A percentile compares a stretch with the other conserved stretches of the same genome.
These are phyloP conservation scores for Microctonus hyperodae DNA, from an alignment of 2,888 invertebrate species.

Conservation along the genomic window DNA sequence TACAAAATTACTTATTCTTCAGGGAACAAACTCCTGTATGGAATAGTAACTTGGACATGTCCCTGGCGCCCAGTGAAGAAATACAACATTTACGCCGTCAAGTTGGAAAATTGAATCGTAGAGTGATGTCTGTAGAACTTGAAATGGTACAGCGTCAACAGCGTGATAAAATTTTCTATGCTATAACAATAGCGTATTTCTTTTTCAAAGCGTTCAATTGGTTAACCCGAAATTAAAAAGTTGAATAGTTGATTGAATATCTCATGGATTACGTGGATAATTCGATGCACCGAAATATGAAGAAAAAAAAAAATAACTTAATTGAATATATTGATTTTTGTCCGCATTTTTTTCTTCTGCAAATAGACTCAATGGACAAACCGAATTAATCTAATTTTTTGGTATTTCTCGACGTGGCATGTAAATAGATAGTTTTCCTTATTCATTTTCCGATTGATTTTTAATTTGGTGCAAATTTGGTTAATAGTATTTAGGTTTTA, in stretches of 20 bases:
- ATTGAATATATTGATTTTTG: slow-evolving; percentile 7
- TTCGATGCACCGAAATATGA: neutral
- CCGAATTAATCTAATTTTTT: neutral
- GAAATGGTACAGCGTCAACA: slow-evolving; percentile 85
- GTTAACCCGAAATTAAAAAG: slow-evolving; percentile 70
- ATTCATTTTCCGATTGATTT: neutral
- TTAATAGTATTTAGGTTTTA: neutral
- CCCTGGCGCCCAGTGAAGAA: slow-evolving; percentile 72
- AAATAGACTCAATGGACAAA: neutral
- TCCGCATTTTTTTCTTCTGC: neutral
- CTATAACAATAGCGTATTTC: slow-evolving; percentile 85
- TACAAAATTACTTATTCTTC: slow-evolving; percentile 23
- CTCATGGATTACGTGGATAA: neutral
- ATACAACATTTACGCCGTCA: slow-evolving; percentile 83
- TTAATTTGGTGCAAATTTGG: neutral
- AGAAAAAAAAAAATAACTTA: neutral
- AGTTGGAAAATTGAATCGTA: slow-evolving; percentile 84
- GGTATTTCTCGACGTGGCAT: slow-evolving; percentile 2
- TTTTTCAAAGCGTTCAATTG: slow-evolving; percentile 85
- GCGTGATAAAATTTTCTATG: slow-evolving; percentile 85
- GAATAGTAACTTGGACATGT: slow-evolving; percentile 52
- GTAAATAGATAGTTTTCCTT: slow-evolving; percentile 2
- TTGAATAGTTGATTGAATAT: neutral
- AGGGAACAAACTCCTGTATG: slow-evolving; percentile 74
- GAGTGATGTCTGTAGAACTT: slow-evolving; percentile 86